Conservation (phyloP, 2,113 vertebrate species). For the Clinocottus analis region DNA sequence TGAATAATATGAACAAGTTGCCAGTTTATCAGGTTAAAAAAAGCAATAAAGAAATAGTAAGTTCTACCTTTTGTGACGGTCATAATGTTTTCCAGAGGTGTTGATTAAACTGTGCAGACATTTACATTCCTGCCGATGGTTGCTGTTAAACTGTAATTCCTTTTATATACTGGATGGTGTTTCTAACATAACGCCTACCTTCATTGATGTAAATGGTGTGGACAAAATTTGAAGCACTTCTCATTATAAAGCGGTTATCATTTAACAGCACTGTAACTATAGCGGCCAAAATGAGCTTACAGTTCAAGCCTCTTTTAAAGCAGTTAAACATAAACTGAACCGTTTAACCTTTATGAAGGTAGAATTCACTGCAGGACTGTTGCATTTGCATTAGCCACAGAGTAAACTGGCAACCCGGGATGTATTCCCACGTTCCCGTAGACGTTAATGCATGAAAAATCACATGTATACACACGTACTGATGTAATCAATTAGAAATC, state of each 20-base stretch:
- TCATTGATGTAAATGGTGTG: neutral
- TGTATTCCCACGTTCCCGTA: neutral
- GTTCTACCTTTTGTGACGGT: neutral
- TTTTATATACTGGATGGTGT: neutral
- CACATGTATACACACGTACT: neutral
- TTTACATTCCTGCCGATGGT: neutral
- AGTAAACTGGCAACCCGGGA: neutral
- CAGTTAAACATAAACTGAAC: neutral
- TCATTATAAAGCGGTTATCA: neutral
- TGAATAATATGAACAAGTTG: neutral
- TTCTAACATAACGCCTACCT: neutral
- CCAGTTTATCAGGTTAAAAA: neutral
- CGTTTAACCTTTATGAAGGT: neutral
- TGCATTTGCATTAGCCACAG: neutral
- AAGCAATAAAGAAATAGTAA: neutral
- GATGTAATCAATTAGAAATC: slow-evolving; percentile 42
- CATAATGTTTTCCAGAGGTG: neutral
- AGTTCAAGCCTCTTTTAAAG: slow-evolving; percentile 3
- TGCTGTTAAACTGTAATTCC: neutral
- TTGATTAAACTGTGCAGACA: neutral
- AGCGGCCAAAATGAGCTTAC: neutral
- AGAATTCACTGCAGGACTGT: neutral
- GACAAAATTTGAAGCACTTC: neutral
- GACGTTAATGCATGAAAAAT: neutral
- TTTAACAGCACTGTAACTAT: neutral